These are phyloP conservation scores for Clarias fuscus DNA, from an alignment of 2,797 vertebrate genomes.

Conservation along the genomic window DNA sequence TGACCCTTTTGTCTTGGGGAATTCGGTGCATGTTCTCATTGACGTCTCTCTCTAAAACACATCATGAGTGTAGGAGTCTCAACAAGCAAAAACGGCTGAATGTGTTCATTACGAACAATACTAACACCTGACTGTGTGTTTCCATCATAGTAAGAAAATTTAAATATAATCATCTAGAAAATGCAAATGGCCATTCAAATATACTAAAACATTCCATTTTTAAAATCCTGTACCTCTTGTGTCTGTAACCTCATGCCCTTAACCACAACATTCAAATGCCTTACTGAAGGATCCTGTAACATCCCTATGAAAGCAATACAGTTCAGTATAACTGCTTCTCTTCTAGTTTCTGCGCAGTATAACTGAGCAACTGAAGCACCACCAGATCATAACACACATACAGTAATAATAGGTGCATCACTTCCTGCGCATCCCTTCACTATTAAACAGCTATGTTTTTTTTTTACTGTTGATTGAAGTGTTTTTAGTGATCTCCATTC, in stretches of 20 bases:
- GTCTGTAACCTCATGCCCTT: not conserved
- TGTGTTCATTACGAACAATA: not conserved
- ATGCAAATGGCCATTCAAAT: not conserved
- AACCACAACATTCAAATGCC: not conserved
- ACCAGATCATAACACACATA: too few relatives aligned
- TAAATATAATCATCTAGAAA: not conserved
- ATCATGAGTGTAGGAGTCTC: not conserved
- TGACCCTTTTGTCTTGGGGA: not conserved
- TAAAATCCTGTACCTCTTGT: not conserved
- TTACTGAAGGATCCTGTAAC: not conserved
- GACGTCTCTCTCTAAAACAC: not conserved
- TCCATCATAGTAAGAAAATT: not conserved
- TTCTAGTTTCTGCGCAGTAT: not conserved
- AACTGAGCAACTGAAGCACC: too few relatives aligned
- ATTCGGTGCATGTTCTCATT: not conserved
- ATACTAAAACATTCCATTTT: not conserved
- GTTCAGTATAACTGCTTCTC: not conserved
- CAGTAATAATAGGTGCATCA: too few relatives aligned
- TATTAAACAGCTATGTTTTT: too few relatives aligned
- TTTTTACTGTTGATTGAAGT: too few relatives aligned
- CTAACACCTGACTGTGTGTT: not conserved
- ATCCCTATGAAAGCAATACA: not conserved
- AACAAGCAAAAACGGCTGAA: not conserved
- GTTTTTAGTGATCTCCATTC: too few relatives aligned
- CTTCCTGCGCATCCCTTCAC: too few relatives aligned